phyloP scores from a whole-genome alignment of 2,797 vertebrate genomes.

The Sphenopsis melanotis region DNA sequence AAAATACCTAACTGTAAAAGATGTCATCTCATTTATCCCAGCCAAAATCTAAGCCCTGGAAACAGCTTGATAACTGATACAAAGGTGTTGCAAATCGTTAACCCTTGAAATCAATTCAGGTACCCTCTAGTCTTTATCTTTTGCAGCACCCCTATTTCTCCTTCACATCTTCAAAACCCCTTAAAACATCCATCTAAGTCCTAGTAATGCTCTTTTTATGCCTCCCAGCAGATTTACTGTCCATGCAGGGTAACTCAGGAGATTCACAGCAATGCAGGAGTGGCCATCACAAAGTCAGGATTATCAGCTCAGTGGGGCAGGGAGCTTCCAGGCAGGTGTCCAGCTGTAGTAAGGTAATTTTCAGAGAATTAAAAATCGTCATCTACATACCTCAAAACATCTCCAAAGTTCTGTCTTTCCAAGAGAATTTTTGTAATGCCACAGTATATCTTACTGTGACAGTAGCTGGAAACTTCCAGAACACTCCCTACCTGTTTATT shows the following conservation, averaged over 20 bases:
- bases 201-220: not conserved
- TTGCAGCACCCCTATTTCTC: rapidly evolving
- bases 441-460: too few relatives aligned
- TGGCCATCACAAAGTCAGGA: not conserved
- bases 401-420: not conserved
- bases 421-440: not conserved
- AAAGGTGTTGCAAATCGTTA: not conserved
- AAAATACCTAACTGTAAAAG: not conserved
- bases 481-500: not conserved
- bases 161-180: not conserved
- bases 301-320: not conserved
- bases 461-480: not conserved
- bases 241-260: not conserved
- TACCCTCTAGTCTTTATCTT: not conserved
- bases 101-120: not conserved
- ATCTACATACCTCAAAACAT: not conserved
- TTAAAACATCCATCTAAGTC: not conserved
- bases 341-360: not conserved
- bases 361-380: not conserved
- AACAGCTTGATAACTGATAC: not conserved
- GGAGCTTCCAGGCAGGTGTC: not conserved
- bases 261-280: not conserved
- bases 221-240: not conserved
- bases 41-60: not conserved
- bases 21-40: not conserved